phyloP scores from a whole-genome alignment of 2,888 invertebrate genomes.

The Pseudococcus jackbeardsleyi region DNA sequence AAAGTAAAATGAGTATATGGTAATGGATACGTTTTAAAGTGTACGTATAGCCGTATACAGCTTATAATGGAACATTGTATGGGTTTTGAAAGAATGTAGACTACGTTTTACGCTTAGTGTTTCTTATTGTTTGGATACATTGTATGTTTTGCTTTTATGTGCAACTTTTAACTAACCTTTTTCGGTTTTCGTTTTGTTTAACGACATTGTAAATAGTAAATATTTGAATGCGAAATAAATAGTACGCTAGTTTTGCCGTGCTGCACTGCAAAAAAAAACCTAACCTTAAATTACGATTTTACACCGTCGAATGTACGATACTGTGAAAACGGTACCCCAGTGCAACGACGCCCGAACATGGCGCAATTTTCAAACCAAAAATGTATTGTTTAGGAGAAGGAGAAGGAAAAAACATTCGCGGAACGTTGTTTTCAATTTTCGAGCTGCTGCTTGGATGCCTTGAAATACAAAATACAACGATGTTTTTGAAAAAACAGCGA shows the following conservation, averaged over 20 bases:
- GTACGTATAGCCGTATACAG: neutral
- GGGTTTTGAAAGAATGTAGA: constrained; percentile 37
- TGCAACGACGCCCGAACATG: neutral
- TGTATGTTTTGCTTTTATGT: constrained; percentile 48
- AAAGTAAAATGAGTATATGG: constrained; percentile 45
- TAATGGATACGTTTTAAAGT: constrained; percentile 55
- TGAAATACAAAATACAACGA: neutral
- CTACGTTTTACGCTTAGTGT: constrained; percentile 47
- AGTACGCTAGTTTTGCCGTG: constrained; percentile 1
- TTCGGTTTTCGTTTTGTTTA: constrained; percentile 50
- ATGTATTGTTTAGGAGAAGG: neutral
- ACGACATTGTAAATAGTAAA: constrained; percentile 52
- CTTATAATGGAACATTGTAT: constrained; percentile 51
- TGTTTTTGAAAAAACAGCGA: neutral
- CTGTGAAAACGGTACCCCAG: neutral
- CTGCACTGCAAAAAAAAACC: constrained; percentile 10
- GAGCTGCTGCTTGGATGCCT: neutral
- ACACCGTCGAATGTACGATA: neutral
- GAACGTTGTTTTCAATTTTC: constrained; percentile 11
- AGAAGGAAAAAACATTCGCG: neutral
- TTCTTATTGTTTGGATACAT: constrained; percentile 52
- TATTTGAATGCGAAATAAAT: constrained; percentile 50
- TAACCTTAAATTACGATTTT: constrained; percentile 26
- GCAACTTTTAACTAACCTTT: constrained; percentile 55
- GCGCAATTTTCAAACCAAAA: constrained; percentile 7